phyloP scores from a whole-genome alignment of 1,140 invertebrate genomes.

The Rhopalosiphum maidis region DNA sequence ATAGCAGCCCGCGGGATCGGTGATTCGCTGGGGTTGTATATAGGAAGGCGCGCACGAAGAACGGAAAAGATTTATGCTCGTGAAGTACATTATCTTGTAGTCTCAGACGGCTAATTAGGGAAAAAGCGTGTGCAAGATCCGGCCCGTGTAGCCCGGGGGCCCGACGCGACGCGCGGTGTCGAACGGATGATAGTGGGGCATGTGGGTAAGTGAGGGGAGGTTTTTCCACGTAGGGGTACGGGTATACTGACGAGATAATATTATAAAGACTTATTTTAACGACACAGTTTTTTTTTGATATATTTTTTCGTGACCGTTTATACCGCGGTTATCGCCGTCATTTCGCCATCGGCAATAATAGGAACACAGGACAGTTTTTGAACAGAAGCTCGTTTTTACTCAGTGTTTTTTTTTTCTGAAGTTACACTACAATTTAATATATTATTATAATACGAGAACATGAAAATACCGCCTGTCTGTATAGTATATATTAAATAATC shows the following conservation, averaged over 20 bases:
- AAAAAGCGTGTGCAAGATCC: constrained; percentile 61
- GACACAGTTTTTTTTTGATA: not conserved
- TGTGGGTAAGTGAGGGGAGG: not conserved
- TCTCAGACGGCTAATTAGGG: constrained; percentile 67
- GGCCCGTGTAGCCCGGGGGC: constrained; percentile 42
- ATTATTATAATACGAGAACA: not conserved
- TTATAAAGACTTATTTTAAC: not conserved
- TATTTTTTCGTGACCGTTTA: not conserved
- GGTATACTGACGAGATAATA: constrained; percentile 44
- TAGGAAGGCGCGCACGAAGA: constrained; percentile 20
- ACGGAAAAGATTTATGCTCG: constrained; percentile 65
- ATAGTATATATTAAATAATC: not conserved
- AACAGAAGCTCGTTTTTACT: not conserved
- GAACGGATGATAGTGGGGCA: not conserved
- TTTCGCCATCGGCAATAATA: not conserved
- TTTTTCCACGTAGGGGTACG: not conserved
- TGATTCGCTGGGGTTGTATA: constrained; percentile 64
- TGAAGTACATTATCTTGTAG: constrained; percentile 67
- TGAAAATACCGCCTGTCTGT: not conserved
- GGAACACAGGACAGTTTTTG: not conserved
- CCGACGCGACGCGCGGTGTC: constrained; percentile 1
- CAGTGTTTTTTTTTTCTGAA: not conserved
- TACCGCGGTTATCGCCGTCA: not conserved
- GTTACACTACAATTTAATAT: not conserved
- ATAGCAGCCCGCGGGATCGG: constrained; percentile 69